These are phyloP conservation scores for Neoscelio sp. DNA, from an alignment of 2,888 invertebrate genomes.

Conservation along the genomic window DNA sequence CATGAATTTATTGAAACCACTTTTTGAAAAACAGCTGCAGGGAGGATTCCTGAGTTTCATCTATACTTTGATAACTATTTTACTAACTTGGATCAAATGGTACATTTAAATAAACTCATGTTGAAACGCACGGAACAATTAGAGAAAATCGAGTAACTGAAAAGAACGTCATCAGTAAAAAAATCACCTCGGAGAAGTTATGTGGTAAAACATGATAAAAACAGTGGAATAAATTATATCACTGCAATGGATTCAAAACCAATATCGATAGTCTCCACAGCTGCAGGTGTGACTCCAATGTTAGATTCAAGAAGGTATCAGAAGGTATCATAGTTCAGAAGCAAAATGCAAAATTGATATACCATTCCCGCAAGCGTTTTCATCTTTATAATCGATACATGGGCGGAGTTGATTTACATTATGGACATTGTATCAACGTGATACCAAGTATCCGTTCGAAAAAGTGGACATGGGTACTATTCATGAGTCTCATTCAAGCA, in stretches of 20 bases:
- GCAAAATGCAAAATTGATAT: constrained; percentile 30
- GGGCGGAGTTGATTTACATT: constrained; percentile 48
- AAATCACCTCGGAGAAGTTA: constrained; percentile 8
- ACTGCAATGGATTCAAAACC: constrained; percentile 62
- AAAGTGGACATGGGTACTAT: constrained; percentile 43
- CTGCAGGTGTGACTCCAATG: constrained; percentile 29
- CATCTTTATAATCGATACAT: constrained; percentile 46
- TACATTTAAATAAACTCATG: constrained; percentile 60
- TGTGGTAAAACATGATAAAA: constrained; percentile 48
- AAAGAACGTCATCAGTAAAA: constrained; percentile 51
- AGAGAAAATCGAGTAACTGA: constrained; percentile 51
- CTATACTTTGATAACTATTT: constrained; percentile 64
- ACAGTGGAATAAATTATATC: constrained; percentile 54
- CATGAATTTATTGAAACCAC: no score
- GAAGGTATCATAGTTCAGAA: neutral
- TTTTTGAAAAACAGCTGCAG: no score
- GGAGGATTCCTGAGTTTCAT: constrained; percentile 58
- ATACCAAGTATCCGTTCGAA: constrained; percentile 31
- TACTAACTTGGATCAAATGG: constrained; percentile 56
- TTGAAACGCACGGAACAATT: constrained; percentile 56
- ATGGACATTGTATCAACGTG: constrained; percentile 41
- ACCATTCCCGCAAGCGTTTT: constrained; percentile 47
- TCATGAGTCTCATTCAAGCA: constrained; percentile 25
- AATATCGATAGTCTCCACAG: constrained; percentile 60
- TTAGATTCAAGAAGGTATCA: no score